Evolutionary conservation across 1,140 invertebrate genomes (phyloP), one percentile per base, ranked within the genome.

Genomic region (Drosophila leontia): DNA sequence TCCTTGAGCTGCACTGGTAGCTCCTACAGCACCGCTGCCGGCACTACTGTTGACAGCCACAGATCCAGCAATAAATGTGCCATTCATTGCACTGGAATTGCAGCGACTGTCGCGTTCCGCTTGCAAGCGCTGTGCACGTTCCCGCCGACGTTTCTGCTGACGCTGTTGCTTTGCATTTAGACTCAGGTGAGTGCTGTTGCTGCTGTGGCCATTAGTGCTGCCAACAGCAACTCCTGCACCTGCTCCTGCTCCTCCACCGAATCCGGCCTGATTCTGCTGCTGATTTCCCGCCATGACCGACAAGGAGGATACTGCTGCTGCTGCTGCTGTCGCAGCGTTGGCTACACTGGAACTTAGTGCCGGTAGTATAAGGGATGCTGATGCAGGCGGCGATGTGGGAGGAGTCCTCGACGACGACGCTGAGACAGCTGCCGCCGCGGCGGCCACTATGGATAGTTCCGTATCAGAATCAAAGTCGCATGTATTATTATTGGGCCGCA

Each of bases 41-140:
- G 92, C 90, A 78, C 92, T 88, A 78, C 78, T 75, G 60, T 17
- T 55, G 35, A 62, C 53, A 15, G 55, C 50, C 60, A 70, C 58
- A 42, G 81, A 65, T 19, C 80, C 86, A 19, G 68, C 80, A 29
- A 82, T 78, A 9, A 70, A 48, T 7, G 68, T 62, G 41, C 72
- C 74, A 62, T 64, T 84, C 32, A 88, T 51, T 37, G 78, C 68
- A 64, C 37, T 80, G 45, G 78, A 75, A 53, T 77, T 80, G 48
- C 83, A 83, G 35, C 91, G 91, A 60, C 74, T 91, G 76, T 92
- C 91, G 93, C 96, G 95, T 94, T 96, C 95, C 92, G 96, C 96
- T 94, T 96, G 95, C 95, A 97, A 96, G 93, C 96, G 96, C 94
- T 96, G 96, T 82, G 96, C 96, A 92, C 97, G 95, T 94, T 97